These are phyloP conservation scores for Climacteris rufus DNA, from an alignment of 2,113 vertebrate genomes.

Conservation along the genomic window DNA sequence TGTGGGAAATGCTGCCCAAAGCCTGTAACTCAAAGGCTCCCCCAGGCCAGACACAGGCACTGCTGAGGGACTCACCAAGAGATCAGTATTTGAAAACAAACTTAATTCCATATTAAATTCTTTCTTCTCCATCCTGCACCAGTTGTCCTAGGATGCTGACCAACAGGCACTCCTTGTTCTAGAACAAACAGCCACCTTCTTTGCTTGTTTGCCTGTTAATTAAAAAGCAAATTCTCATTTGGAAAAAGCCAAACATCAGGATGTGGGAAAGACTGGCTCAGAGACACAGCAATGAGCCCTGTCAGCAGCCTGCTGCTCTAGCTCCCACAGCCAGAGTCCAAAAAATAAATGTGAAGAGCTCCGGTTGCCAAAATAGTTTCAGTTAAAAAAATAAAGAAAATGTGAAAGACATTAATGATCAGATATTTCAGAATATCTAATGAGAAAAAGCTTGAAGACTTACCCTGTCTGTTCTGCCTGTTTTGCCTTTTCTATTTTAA, in stretches of 20 bases:
- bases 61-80: neutral
- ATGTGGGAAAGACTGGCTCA: constrained; percentile 12
- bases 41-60: neutral
- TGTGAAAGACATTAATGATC: neutral
- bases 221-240: constrained; percentile 50
- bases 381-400: neutral
- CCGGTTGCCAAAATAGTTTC: neutral
- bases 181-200: constrained; percentile 28
- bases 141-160: constrained; percentile 11
- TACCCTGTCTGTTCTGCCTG: neutral
- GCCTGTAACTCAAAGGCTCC: accelerated
- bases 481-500: constrained; percentile 43
- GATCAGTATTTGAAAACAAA: neutral
- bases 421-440: constrained; percentile 17
- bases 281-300: neutral
- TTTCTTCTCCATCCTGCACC: neutral
- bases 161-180: neutral
- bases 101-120: neutral
- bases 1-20: neutral
- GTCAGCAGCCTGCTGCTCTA: neutral
- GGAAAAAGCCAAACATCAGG: neutral
- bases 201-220: constrained; percentile 44
- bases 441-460: neutral
- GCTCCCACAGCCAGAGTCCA: neutral
- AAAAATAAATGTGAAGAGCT: neutral